These are phyloP conservation scores for Chlamydotis undulata DNA, from an alignment of 2,113 vertebrate species.

Conservation along the genomic window DNA sequence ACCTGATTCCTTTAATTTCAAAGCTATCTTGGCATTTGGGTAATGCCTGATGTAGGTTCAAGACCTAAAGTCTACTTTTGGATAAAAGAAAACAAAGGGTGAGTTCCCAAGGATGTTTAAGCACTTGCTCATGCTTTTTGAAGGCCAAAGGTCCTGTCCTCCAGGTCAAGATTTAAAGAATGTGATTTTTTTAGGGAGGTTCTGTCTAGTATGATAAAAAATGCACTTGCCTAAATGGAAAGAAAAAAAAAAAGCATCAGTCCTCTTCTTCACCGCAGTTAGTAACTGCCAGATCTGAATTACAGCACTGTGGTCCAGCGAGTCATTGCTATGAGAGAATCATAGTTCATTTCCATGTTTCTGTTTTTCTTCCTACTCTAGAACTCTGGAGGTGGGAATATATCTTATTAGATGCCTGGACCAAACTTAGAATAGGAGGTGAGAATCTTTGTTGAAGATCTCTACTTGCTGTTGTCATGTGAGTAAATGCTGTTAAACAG, in stretches of 20 bases:
- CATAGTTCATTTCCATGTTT: neutral
- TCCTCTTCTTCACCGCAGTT: neutral
- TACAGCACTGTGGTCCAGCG: neutral
- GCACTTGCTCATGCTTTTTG: neutral
- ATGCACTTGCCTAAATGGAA: neutral
- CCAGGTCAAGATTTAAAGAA: neutral
- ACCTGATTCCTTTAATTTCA: neutral
- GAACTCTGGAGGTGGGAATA: neutral
- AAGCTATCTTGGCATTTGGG: neutral
- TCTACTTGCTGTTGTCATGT: neutral
- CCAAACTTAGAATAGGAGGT: neutral
- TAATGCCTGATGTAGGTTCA: neutral
- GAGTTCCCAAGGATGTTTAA: neutral
- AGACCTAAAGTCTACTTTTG: neutral
- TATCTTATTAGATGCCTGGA: neutral
- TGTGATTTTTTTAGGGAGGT: neutral
- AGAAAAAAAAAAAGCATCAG: neutral
- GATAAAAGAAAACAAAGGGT: neutral
- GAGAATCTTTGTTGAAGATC: neutral
- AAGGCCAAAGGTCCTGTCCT: neutral
- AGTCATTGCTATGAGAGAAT: neutral
- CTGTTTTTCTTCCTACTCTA: neutral
- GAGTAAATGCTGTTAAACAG: neutral
- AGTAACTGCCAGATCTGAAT: neutral
- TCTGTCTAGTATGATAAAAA: neutral